Percentiles rank a stretch among this genome's conserved stretches.
Conservation (phyloP, 1,140 invertebrate species). For the Pinna nobilis region DNA sequence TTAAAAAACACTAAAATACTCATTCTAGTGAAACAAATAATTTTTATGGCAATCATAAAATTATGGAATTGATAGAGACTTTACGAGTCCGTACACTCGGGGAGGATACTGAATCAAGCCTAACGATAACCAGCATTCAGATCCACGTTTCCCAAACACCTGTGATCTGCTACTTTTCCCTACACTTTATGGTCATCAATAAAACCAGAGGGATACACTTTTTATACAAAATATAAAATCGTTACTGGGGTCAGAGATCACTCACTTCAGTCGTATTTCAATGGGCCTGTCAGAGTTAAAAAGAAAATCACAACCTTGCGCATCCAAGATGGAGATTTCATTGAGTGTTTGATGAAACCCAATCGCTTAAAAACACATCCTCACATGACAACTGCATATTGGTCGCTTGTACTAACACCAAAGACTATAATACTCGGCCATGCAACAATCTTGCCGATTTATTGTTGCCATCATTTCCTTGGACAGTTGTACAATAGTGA, state of each 20-base stretch:
- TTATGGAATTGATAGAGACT: slow-evolving; percentile 22
- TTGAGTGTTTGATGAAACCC: no score
- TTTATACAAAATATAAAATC: slow-evolving; percentile 15
- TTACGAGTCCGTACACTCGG: slow-evolving; percentile 21
- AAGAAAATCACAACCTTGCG: no score
- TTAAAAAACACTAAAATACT: slow-evolving; percentile 26
- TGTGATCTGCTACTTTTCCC: no score
- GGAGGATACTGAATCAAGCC: slow-evolving; percentile 18
- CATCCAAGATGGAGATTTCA: no score
- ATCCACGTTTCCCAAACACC: slow-evolving; percentile 2
- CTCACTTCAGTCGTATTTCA: slow-evolving; percentile 7
- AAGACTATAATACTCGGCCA: no score
- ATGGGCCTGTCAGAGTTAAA: not conserved
- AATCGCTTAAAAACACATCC: no score
- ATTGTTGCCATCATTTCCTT: no score
- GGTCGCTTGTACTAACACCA: no score
- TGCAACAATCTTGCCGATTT: no score
- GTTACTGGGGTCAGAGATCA: slow-evolving; percentile 5
- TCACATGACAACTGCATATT: no score
- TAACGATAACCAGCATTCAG: slow-evolving; percentile 5
- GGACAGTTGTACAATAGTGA: no score
- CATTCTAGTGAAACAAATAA: slow-evolving; percentile 20
- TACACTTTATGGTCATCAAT: slow-evolving; percentile 14
- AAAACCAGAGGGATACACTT: slow-evolving; percentile 10
- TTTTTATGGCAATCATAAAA: slow-evolving; percentile 25